Conservation (phyloP, 2,888 invertebrate species). For the Hartigia nigra region DNA sequence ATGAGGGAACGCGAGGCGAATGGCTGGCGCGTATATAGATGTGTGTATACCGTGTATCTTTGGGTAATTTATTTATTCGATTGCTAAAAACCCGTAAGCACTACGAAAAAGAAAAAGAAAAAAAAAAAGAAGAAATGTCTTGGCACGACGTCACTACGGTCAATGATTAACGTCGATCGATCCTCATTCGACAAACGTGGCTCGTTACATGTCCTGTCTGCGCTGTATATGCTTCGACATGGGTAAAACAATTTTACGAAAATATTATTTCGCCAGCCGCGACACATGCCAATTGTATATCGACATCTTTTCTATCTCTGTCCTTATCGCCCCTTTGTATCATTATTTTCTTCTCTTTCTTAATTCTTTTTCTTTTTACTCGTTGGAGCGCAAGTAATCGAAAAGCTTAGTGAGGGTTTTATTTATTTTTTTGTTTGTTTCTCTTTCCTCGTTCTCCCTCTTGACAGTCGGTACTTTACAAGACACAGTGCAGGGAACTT, state of each 20-base stretch:
- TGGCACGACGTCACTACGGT: not conserved
- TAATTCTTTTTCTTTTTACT: not conserved
- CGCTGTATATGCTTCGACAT: not conserved
- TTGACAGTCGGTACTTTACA: conserved; percentile 10
- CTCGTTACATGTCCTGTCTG: not conserved
- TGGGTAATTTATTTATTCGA: not conserved
- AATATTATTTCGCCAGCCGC: not conserved
- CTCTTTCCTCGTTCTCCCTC: not conserved
- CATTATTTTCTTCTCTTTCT: not conserved
- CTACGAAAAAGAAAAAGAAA: not conserved
- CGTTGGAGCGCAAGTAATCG: not conserved
- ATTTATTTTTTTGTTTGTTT: not conserved
- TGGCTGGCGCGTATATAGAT: not conserved
- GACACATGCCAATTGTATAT: not conserved
- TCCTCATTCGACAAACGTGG: not conserved
- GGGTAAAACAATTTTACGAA: not conserved
- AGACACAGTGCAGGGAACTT: conserved; percentile 26
- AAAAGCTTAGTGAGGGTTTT: not conserved
- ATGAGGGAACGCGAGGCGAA: not conserved
- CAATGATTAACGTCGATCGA: not conserved
- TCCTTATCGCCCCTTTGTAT: not conserved
- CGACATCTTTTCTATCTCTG: not conserved
- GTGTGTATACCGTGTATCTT: not conserved
- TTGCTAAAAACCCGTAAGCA: not conserved
- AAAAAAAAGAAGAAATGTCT: not conserved